phyloP scores from a whole-genome alignment of 2,888 invertebrate species.

The Lypha dubia region DNA sequence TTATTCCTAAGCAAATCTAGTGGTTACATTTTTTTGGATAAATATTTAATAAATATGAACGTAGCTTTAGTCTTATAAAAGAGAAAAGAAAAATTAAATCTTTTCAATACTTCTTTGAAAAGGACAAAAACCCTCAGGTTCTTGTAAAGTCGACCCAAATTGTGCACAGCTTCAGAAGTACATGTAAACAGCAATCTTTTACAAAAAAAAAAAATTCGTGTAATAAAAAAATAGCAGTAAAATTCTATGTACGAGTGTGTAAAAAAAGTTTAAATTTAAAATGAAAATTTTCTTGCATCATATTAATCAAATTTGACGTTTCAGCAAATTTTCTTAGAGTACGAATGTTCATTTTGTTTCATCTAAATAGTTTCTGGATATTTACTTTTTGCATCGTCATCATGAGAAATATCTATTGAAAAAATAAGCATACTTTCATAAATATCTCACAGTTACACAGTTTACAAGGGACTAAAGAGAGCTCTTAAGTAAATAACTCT shows the following conservation, averaged over 20 bases:
- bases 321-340: neutral
- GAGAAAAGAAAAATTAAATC: neutral
- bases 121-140: neutral
- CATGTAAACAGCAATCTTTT: neutral
- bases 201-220: neutral
- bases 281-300: neutral
- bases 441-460: neutral
- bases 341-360: neutral
- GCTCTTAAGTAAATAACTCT: slow-evolving; percentile 1
- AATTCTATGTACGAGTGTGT: neutral
- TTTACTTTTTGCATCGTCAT: slow-evolving; percentile 2
- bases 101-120: neutral
- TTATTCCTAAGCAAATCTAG: too few species aligned
- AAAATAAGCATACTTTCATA: neutral
- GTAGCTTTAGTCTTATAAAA: too few species aligned
- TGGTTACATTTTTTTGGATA: too few species aligned
- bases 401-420: neutral
- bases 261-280: neutral
- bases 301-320: neutral
- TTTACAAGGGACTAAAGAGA: neutral
- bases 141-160: neutral
- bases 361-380: slow-evolving; percentile 17
- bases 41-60: too few species aligned
- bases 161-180: neutral
- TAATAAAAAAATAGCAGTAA: neutral